Conservation (phyloP, 1,140 invertebrate species). For the Procambarus virginalis region DNA sequence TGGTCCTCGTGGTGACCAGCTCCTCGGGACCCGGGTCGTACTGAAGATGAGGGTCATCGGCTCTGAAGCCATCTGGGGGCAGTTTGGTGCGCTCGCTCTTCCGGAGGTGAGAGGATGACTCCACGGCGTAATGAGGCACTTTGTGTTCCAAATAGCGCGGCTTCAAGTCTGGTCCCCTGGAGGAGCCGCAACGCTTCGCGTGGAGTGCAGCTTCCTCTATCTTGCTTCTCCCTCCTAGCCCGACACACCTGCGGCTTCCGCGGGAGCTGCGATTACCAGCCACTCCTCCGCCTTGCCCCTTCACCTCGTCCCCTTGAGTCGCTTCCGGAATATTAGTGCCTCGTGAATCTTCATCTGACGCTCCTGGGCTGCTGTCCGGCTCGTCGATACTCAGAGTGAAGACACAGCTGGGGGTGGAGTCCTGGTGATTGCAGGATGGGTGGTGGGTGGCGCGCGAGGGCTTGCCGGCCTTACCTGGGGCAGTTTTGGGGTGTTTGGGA, state of each 20-base stretch:
- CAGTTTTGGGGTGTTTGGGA: not conserved
- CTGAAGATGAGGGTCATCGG: constrained; percentile 17
- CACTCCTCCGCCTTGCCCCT: not conserved
- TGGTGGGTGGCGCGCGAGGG: not conserved
- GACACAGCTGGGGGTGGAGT: too few species aligned
- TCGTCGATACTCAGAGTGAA: constrained; percentile 17
- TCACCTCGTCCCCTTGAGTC: not conserved
- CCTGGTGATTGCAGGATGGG: not conserved
- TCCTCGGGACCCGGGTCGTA: constrained; percentile 16
- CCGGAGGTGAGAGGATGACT: constrained; percentile 5
- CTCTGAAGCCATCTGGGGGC: not conserved
- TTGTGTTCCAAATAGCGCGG: constrained; percentile 32
- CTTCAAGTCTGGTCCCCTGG: not conserved
- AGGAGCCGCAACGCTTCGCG: not conserved
- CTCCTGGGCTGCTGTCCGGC: not conserved
- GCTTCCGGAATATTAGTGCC: not conserved
- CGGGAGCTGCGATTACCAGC: not conserved
- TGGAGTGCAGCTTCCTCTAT: not conserved
- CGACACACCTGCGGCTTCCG: not conserved
- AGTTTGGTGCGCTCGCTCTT: not conserved
- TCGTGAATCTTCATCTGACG: not conserved
- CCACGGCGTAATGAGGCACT: constrained; percentile 41
- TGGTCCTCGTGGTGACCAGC: not conserved
- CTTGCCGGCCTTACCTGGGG: not conserved
- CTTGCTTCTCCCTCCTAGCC: not conserved